Evolutionary conservation across 2,888 invertebrate genomes (phyloP).

Genomic region (Philhelius pedissequus): DNA sequence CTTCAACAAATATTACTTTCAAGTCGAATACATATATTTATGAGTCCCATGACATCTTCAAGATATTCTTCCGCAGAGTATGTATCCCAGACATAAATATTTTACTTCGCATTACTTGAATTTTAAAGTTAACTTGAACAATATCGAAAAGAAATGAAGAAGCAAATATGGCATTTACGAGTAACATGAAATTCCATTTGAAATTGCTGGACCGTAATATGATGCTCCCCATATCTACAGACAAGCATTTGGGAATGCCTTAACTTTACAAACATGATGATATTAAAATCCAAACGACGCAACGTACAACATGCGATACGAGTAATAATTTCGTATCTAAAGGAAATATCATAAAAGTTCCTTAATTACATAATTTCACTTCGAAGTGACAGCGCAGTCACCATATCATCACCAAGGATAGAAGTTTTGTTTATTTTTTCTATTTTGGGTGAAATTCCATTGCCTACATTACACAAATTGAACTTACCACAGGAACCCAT

Average conservation of each 20-base stretch:
- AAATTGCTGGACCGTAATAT: slow-evolving; percentile 30
- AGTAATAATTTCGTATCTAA: slow-evolving; percentile 39
- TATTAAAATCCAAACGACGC: slow-evolving; percentile 7
- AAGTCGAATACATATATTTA: background rate
- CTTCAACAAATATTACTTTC: background rate
- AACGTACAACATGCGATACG: slow-evolving; percentile 3
- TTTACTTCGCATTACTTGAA: background rate
- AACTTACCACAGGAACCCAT: slow-evolving; percentile 29
- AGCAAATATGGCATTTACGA: background rate
- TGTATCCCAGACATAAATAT: background rate
- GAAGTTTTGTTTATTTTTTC: slow-evolving; percentile 13
- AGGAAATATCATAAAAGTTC: slow-evolving; percentile 47
- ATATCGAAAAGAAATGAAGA: background rate
- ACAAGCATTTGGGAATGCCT: background rate
- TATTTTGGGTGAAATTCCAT: slow-evolving; percentile 19
- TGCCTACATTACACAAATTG: slow-evolving; percentile 8
- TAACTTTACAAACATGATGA: background rate
- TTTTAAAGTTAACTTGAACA: background rate
- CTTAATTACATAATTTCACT: slow-evolving; percentile 58
- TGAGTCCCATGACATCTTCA: background rate
- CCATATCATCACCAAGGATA: background rate
- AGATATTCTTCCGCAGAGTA: background rate
- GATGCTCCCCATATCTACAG: background rate
- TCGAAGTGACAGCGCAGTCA: background rate
- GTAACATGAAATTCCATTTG: background rate